Conservation (phyloP, 2,113 vertebrate genomes). For the Camelus bactrianus region DNA sequence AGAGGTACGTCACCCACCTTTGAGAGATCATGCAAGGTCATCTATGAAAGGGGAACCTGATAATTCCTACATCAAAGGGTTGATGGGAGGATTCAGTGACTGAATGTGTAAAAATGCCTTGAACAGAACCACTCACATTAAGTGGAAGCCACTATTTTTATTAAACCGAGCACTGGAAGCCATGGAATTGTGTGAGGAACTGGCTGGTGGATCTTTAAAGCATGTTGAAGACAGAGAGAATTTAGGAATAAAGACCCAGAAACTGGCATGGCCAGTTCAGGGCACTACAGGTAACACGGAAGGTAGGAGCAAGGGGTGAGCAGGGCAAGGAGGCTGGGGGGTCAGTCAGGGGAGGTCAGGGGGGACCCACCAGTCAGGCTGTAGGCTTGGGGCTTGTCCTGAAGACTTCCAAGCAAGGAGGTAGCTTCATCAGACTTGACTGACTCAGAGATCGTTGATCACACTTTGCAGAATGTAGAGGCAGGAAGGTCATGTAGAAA, state of each 20-base stretch:
- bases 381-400: background rate
- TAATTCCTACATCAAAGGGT: background rate
- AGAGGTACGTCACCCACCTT: background rate
- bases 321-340: background rate
- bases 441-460: background rate
- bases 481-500: background rate
- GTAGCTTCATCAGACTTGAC: background rate
- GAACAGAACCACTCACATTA: background rate
- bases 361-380: background rate
- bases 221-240: background rate
- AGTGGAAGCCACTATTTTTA: background rate
- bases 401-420: background rate
- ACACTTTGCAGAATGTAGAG: background rate
- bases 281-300: background rate
- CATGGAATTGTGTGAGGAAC: background rate
- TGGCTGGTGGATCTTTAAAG: background rate
- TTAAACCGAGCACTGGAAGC: background rate
- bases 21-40: background rate
- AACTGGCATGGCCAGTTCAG: rapidly evolving
- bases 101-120: background rate
- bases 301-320: background rate
- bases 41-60: background rate
- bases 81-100: background rate
- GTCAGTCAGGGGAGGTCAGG: background rate
- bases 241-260: background rate